Evolutionary conservation across 2,113 vertebrate genomes (phyloP), one percentile per base, ranked within the genome.

Genomic region (Gopherus evgoodei): DNA sequence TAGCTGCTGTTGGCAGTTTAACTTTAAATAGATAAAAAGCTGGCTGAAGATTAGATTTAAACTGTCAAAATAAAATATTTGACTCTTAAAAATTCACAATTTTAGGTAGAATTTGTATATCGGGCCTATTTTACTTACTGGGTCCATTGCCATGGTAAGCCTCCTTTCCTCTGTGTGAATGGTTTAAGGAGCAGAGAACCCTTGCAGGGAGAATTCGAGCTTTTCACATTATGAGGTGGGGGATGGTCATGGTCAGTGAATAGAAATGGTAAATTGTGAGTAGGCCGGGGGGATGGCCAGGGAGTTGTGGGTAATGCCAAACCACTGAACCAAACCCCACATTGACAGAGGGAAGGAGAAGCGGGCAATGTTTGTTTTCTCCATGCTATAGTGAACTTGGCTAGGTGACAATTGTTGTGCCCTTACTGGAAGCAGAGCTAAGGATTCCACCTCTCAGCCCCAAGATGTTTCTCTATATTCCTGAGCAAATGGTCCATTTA

Each of bases 291-390:
- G 89, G 84, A 31, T 90, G 90, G 93, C 79, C 69, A 56, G 69
- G 4, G 84, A 89, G 50, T 13, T 91, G 84, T 96, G 35, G n/a
- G 59, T 62, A 31, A 31, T n/a, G 35, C 93, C 87, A 91, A 49
- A 94, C 84, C 0, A 0, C 14, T 86, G 90, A 97, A 94, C 90
- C 80, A 96, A 97, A 96, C 54, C 88, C 93, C 53, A 65, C 93
- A 96, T 91, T 90, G 90, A 87, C 96, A 95, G 95, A 86, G 92
- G 86, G 54, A 93, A 94, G 96, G 94, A 94, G 94, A 76, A 93
- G 76, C 59, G 84, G 91, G 50, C 90, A 91, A 88, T 12, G 25
- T 44, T 11, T 90, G 87, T 27, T 75, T 94, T 91, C 94, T 94
- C 76, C 62, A 82, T 91, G 83, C 80, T 81, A 53, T 11, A 87